Evolutionary conservation across 2,888 invertebrate genomes (phyloP).

Genomic region (Tetheella fluctuosa): DNA sequence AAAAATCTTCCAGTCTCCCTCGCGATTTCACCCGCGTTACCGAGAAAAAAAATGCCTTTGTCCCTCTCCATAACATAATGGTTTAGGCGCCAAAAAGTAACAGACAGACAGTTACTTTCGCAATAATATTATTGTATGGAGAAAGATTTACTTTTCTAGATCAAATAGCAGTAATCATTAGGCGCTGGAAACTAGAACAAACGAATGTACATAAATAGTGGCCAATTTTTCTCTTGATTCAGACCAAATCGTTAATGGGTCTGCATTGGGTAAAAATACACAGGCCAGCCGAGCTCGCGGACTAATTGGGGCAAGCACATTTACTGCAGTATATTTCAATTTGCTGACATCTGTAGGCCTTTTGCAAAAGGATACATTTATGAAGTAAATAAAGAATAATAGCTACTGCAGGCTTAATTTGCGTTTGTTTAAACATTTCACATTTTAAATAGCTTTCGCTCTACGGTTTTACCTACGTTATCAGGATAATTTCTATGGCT

Average conservation of each 20-base stretch:
- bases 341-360: conserved; percentile 27
- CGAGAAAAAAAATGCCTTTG: too few relatives aligned
- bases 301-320: conserved; percentile 27
- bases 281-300: conserved; percentile 19
- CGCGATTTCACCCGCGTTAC: too few relatives aligned
- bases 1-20: too few relatives aligned
- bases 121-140: too few relatives aligned
- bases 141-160: background rate
- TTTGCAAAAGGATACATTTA: conserved; percentile 21
- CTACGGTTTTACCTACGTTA: too few relatives aligned
- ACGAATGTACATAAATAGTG: conserved; percentile 15
- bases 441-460: too few relatives aligned
- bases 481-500: too few relatives aligned
- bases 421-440: background rate
- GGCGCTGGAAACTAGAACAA: background rate
- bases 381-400: conserved; percentile 17
- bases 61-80: too few relatives aligned
- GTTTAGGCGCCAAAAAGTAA: too few relatives aligned
- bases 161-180: conserved; percentile 5
- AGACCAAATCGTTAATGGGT: conserved; percentile 30
- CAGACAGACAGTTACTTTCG: too few relatives aligned
- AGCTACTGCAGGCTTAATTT: background rate
- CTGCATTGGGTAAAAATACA: conserved; percentile 34
- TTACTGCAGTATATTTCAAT: conserved; percentile 15
- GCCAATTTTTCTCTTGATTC: conserved; percentile 24